Evolutionary conservation across 2,888 invertebrate species (phyloP).

Genomic region (Teleogryllus oceanicus): DNA sequence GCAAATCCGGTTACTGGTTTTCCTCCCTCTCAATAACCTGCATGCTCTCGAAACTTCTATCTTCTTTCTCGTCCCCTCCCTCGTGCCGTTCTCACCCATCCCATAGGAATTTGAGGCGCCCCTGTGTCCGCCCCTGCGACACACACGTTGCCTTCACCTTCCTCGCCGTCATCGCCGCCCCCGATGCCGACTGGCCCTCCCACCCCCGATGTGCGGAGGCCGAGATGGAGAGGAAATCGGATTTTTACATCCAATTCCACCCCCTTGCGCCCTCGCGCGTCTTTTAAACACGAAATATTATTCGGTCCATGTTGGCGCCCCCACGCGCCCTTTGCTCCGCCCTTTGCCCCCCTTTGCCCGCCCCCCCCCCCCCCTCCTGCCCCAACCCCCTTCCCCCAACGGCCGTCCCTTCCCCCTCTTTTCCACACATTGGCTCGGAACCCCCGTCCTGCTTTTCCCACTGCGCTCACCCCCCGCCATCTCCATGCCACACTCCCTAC

Average conservation of each 20-base stretch:
- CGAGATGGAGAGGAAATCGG: background rate
- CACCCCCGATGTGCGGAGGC: background rate
- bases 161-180: background rate
- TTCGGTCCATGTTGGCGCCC: background rate
- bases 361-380: too few species aligned
- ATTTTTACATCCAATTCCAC: background rate
- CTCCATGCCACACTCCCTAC: too few species aligned
- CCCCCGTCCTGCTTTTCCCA: too few species aligned
- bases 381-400: too few species aligned
- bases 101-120: background rate
- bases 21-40: too few species aligned
- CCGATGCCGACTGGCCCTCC: background rate
- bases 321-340: too few species aligned
- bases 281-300: constrained; percentile 18
- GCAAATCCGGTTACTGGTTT: too few species aligned
- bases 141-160: background rate
- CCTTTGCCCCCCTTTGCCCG: too few species aligned
- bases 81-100: background rate
- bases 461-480: too few species aligned
- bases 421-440: too few species aligned
- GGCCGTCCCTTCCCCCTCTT: too few species aligned
- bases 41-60: too few species aligned
- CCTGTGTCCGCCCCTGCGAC: background rate
- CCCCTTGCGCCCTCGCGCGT: background rate
- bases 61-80: background rate